phyloP scores from a whole-genome alignment of 2,888 invertebrate species.

The Xanthorhoe designata region DNA sequence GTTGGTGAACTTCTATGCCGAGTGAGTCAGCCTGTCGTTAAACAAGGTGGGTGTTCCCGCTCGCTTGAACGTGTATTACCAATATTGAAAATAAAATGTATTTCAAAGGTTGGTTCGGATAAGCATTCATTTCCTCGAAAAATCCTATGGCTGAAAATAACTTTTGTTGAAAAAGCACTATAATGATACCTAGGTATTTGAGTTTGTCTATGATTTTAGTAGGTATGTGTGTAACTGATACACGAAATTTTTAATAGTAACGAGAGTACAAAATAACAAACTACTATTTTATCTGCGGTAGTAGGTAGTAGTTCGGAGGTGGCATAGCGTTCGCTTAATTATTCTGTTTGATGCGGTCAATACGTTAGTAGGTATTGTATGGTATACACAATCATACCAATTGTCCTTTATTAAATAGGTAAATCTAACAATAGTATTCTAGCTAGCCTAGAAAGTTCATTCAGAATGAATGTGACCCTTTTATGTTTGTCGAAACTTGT shows the following conservation, averaged over 20 bases:
- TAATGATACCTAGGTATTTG: no score
- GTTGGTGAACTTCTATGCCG: constrained; percentile 11
- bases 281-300: no score
- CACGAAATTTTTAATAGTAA: no score
- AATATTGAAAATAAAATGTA: constrained; percentile 29
- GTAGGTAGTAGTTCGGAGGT: not conserved
- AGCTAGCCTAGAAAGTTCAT: not conserved
- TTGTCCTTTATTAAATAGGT: not conserved
- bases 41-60: constrained; percentile 29
- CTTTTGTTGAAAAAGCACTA: no score
- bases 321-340: not conserved
- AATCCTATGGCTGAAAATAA: no score
- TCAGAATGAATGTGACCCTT: not conserved
- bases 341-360: constrained; percentile 3
- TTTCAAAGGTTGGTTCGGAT: not conserved
- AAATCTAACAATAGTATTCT: not conserved
- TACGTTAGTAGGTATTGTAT: no score
- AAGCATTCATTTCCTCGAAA: not conserved
- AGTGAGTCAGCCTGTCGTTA: constrained; percentile 27
- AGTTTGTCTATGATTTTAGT: no score
- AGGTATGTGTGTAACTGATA: no score
- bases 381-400: not conserved
- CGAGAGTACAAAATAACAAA: no score
- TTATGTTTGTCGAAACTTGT: not conserved
- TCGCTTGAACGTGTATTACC: constrained; percentile 16